Base-by-base conservation (phyloP, 2,113 vertebrate genomes). In the Microtus oregoni region DNA sequence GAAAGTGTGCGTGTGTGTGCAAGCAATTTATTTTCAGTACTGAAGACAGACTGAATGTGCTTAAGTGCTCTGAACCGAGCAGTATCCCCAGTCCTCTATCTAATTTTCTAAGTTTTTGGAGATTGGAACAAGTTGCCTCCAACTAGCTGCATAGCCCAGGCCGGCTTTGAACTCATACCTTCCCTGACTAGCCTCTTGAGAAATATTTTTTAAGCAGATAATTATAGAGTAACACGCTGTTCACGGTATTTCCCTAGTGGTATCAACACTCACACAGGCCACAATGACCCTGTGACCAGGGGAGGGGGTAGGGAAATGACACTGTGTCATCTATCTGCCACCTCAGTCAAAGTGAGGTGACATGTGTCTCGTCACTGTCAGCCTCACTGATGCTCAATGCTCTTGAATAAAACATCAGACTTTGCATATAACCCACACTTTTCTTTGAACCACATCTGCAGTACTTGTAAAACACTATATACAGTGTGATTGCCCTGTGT, bases 281-380 rank as follows among this genome's bases (percentile, higher is more conserved):
- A 4, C 17, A 68, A 2, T 41, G 58, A 63, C 26, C 13, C 5
- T 76, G 41, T 19, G 38, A 82, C 22, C 12, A 38, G 58, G 13
- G 14, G 2, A 15, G n/a, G n/a, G 12, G 58, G 8, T 0, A 20
- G 58, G 78, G 14, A 20, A 13, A 35, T 24, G 41, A 5, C 12
- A 26, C 68, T 2, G 6, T 17, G 26, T 81, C 6, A 5, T 35
- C 28, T 47, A 10, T 17, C 14, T 52, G 22, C 7, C 24, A 26
- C 3, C n/a, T 63, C 24, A n/a, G 79, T 32, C 3, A 72, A 38
- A 67, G 76, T 14, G 47, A 90, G 65, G 13, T 81, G 81, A 89
- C 58, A 55, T 55, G 50, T 79, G 73, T 67, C 44, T 73, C 47
- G 63, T 95, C 61, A 73, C 24, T 9, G n/a, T 63, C 7, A 32